These are phyloP conservation scores for Eira barbara DNA, from an alignment of 2,113 vertebrate genomes.

Conservation along the genomic window DNA sequence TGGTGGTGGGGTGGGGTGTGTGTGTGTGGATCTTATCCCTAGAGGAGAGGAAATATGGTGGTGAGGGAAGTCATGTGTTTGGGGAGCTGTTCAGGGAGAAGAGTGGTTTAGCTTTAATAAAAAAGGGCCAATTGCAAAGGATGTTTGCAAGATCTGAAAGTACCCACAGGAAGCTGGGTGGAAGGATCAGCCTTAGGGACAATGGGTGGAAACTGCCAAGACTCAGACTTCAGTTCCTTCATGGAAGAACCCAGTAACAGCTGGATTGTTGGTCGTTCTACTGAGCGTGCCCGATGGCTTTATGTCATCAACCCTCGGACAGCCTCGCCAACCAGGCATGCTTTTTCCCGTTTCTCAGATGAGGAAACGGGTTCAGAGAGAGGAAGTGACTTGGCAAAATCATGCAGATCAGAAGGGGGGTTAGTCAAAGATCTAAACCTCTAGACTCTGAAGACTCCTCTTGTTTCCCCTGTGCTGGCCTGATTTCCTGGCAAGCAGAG, in stretches of 20 bases:
- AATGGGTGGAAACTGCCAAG: background rate
- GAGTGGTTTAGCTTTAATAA: background rate
- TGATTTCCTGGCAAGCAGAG: background rate
- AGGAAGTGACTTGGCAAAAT: background rate
- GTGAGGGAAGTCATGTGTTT: background rate
- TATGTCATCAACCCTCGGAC: background rate
- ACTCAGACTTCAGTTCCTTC: background rate
- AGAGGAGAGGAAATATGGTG: background rate
- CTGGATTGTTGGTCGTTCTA: background rate
- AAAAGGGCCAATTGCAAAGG: background rate
- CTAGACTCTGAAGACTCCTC: background rate
- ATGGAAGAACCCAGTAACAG: background rate
- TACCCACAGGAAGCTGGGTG: background rate
- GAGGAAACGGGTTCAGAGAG: background rate
- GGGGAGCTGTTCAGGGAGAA: background rate
- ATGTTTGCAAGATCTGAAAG: background rate
- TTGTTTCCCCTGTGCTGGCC: background rate
- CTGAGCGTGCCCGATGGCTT: background rate
- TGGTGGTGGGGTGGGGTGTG: accelerated
- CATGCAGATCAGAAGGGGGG: background rate
- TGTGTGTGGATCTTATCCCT: background rate
- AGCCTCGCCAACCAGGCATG: background rate
- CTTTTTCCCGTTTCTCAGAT: background rate
- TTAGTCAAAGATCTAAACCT: background rate
- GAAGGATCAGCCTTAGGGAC: background rate